Base-by-base conservation (phyloP, 2,888 invertebrate genomes). In the Coenonympha arcania region DNA sequence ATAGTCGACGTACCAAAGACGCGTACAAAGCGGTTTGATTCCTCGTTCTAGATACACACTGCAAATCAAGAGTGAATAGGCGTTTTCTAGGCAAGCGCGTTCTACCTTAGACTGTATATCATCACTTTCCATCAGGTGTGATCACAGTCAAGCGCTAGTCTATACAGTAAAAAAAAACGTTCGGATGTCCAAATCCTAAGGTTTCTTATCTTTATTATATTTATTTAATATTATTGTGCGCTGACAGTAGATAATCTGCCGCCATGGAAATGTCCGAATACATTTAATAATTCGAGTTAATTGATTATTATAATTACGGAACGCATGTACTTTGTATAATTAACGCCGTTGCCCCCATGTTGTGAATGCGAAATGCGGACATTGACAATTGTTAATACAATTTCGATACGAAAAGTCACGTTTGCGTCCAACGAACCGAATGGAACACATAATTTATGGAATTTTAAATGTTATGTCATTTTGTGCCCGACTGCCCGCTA, bases 371-470 rank as follows among this genome's bases (percentile, higher is more conserved):
- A 39, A 53, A 53, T 40, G 37, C 36, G 45, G 37, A 33, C 22
- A 34, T 36, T 54, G 54, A 36, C 59, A 53, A 41, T 39, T 37
- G 44, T 50, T 56, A 56, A 31, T 59, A 55, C 59, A 58, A 61
- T 65, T 59, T 58, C 45, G 47, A 58, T 54, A 57, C 52, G 50
- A 56, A 59, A 56, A 56, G 50, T 56, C 55, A 50, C 55, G 54
- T 47, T 40, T 40, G 50, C 22, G 48, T 52, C 54, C 55, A 54
- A 47, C 44, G 28, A 22, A 47, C 45, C 43, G 37, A n/a, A 41
- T 44, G 22, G 22, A 43, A 39, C 42, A 42, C 34, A 39, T 43
- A 42, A 50, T 50, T 50, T 37, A 54, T 47, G 43, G 26, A 39
- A 40, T 40, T 50, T 44, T 47, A 43, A 37, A 43, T 43, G 31